phyloP scores from a whole-genome alignment of 53 echinoderm and acorn worm species.

The Holothuria scabra region DNA sequence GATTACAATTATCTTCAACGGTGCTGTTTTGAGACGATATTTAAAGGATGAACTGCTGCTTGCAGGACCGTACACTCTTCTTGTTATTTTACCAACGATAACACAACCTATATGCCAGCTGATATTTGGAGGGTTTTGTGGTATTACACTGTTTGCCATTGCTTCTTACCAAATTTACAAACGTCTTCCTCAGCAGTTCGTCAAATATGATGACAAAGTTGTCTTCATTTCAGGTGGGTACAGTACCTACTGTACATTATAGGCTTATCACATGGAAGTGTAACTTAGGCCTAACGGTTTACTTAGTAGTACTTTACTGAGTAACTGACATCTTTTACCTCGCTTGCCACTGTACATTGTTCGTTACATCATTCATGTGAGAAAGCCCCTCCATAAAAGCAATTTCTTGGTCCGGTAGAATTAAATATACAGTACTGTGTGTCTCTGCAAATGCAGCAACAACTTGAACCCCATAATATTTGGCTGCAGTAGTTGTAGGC shows the following conservation, averaged over 20 bases:
- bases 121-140: constrained; percentile 89
- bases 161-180: constrained; percentile 84
- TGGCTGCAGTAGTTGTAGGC: too few relatives aligned
- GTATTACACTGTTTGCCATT: constrained; percentile 76
- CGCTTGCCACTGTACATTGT: too few relatives aligned
- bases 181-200: constrained; percentile 78
- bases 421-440: too few relatives aligned
- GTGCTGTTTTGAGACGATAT: constrained; percentile 84
- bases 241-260: not conserved
- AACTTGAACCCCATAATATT: too few relatives aligned
- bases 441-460: too few relatives aligned
- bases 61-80: constrained; percentile 81
- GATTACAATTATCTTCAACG: constrained; percentile 86
- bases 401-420: too few relatives aligned
- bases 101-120: constrained; percentile 91
- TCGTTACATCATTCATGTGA: too few relatives aligned
- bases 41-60: constrained; percentile 78
- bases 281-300: too few relatives aligned
- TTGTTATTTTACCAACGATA: constrained; percentile 81
- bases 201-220: constrained; percentile 72
- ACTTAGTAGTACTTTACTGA: too few relatives aligned
- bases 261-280: too few relatives aligned
- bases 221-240: constrained; percentile 85
- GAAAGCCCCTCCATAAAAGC: too few relatives aligned
- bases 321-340: too few relatives aligned